phyloP scores from a whole-genome alignment of 1,140 invertebrate genomes.

The Eumaeus atala region DNA sequence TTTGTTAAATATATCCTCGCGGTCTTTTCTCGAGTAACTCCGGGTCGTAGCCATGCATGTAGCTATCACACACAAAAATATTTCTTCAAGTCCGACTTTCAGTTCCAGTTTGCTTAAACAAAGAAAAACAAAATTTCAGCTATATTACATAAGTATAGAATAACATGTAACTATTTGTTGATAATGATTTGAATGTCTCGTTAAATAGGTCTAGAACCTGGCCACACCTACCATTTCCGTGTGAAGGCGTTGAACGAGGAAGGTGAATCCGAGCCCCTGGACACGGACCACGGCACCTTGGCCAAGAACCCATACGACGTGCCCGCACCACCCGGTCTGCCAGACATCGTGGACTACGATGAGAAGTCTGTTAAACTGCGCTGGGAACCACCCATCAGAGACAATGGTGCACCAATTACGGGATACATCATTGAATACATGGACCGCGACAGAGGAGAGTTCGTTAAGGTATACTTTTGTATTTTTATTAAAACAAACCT shows the following conservation, averaged over 20 bases:
- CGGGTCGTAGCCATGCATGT: no score
- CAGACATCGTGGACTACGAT: constrained; percentile 95
- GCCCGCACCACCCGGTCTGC: constrained; percentile 89
- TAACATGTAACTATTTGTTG: no score
- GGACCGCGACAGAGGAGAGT: constrained; percentile 77
- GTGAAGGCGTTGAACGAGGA: constrained; percentile 97
- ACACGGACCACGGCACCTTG: constrained; percentile 87
- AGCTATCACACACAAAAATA: no score
- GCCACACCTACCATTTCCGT: constrained; percentile 95
- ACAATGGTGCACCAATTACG: constrained; percentile 97
- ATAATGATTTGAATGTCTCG: no score
- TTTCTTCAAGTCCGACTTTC: no score
- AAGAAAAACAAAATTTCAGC: no score
- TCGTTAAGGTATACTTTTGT: constrained; percentile 66
- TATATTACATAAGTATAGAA: no score
- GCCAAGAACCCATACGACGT: constrained; percentile 98
- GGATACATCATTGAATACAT: constrained; percentile 90
- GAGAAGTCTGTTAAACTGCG: constrained; percentile 94
- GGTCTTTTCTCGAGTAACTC: no score
- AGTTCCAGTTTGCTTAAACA: no score
- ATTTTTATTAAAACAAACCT: no score
- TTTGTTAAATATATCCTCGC: no score
- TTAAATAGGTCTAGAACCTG: constrained; percentile 85
- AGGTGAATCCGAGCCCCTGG: constrained; percentile 94
- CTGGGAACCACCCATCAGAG: constrained; percentile 95